A percentile compares a stretch with the other conserved stretches of the same genome.
These are phyloP conservation scores for Prionace glauca DNA, from an alignment of 2,797 vertebrate species.

Conservation along the genomic window DNA sequence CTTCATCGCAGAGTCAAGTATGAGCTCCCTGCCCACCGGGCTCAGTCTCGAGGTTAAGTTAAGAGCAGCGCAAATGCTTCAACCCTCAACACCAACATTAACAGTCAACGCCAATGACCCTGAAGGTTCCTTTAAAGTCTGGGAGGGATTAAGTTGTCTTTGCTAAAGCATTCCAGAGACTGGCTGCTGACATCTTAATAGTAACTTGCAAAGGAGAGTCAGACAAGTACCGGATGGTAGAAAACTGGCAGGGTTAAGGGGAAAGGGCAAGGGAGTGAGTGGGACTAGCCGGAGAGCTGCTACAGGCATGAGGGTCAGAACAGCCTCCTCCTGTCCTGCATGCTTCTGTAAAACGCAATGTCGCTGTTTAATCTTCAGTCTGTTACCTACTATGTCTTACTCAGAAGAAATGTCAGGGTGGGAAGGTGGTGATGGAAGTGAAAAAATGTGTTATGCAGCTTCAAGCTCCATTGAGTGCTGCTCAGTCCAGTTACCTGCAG, in stretches of 20 bases:
- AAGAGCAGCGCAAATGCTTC: neutral
- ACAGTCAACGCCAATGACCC: slow-evolving; percentile 9
- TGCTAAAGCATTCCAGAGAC: neutral
- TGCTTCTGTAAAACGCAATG: neutral
- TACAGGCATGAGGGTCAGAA: neutral
- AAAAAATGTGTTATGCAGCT: neutral
- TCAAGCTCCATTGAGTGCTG: neutral
- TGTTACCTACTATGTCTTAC: neutral
- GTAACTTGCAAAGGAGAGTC: neutral
- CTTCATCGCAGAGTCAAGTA: neutral
- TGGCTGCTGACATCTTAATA: neutral
- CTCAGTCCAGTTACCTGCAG: neutral
- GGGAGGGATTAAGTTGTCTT: neutral
- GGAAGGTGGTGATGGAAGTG: neutral
- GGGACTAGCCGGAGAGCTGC: neutral
- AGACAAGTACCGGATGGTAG: neutral
- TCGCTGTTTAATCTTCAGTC: neutral
- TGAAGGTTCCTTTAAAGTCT: neutral
- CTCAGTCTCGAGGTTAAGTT: neutral
- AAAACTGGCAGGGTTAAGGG: neutral
- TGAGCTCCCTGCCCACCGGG: neutral
- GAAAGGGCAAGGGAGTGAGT: neutral
- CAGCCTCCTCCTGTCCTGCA: neutral
- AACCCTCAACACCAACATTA: neutral
- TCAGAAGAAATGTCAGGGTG: neutral